Conservation (phyloP, 2,888 invertebrate genomes). For the Tortrix viridana region DNA sequence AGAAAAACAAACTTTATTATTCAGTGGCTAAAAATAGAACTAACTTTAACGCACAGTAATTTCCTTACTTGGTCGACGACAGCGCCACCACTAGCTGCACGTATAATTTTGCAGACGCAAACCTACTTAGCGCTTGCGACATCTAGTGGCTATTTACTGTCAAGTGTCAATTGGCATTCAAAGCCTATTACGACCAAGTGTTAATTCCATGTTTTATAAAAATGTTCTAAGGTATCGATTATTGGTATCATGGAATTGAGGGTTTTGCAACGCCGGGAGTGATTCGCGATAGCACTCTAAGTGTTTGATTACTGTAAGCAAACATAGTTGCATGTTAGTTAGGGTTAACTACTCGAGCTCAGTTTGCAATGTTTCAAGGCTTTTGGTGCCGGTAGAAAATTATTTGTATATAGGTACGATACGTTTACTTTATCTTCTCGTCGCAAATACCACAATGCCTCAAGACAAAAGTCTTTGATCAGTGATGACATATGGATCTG, state of each 20-base stretch:
- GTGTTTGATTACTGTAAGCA: not conserved
- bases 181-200: constrained; percentile 45
- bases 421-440: too few species aligned
- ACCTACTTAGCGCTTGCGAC: constrained; percentile 36
- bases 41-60: not conserved
- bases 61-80: not conserved
- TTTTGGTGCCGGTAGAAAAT: not conserved
- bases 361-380: constrained; percentile 16
- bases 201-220: constrained; percentile 37
- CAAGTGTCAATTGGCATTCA: constrained; percentile 49
- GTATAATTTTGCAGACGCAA: constrained; percentile 5
- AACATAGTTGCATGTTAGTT: not conserved
- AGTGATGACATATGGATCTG: too few species aligned
- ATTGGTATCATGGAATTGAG: constrained; percentile 11
- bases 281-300: constrained; percentile 4
- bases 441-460: too few species aligned
- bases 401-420: too few species aligned
- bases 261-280: constrained; percentile 12
- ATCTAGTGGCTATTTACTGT: constrained; percentile 19
- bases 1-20: not conserved
- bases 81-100: not conserved
- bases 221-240: constrained; percentile 25
- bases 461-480: too few species aligned
- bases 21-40: not conserved
- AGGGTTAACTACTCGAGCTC: not conserved